Evolutionary conservation across 2,888 invertebrate genomes (phyloP), one percentile per base, ranked within the genome.

Genomic region (Ditula angustiorana): DNA sequence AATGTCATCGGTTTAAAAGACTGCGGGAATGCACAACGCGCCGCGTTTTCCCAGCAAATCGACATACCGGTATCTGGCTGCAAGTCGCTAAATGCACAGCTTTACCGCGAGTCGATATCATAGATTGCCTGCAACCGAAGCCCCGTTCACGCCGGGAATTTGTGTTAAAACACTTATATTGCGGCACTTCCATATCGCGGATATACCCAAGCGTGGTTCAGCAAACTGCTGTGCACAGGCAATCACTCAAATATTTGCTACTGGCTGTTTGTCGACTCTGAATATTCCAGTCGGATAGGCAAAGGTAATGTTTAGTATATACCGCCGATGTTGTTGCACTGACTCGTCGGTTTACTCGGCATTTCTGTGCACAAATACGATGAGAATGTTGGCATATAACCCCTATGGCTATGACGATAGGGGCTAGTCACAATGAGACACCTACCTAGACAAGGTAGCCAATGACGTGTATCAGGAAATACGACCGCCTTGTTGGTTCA

Each of bases 211-310:
- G 67, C 50, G 67, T 69, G 70, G 70, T 71, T 70, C 69, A 71
- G 59, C 74, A 76, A 79, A 41, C 41, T 72, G 72, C 74, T 70
- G 71, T 72, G 73, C 78, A 72, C 74, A 78, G 74, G 81, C 81
- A 79, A 86, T 85, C 83, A 82, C 76, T 85, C 83, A 84, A 82
- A 86, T 83, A 85, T 87, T 87, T 84, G 81, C 81, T 66, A 59
- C 70, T 75, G 74, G 75, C 77, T 77, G 74, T 82, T 74, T 80
- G 77, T 74, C 61, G 67, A 72, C 71, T 71, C 67, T 61, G 69
- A 56, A 74, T 71, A 66, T 79, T 79, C 77, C 79, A 69, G 74
- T 63, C 71, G 71, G 77, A 63, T 75, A 73, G 67, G 77, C 83
- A 79, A 82, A 78, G 79, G 86, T 81, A 84, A 85, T 82, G 80